phyloP scores from a whole-genome alignment of 2,888 invertebrate genomes.

The Trimorus sp. region DNA sequence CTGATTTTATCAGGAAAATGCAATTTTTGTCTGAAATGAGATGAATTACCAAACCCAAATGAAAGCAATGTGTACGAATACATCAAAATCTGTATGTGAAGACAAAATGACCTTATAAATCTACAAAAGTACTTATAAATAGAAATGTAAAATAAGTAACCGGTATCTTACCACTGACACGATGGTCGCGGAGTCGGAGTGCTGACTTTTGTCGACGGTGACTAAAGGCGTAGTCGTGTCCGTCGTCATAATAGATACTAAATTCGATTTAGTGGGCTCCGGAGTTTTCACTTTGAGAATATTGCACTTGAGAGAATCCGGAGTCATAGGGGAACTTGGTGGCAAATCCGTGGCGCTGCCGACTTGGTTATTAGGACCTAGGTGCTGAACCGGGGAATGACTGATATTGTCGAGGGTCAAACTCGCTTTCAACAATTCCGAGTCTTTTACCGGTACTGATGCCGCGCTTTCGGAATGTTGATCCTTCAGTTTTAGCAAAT shows the following conservation, averaged over 20 bases:
- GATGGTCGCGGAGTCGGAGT: conserved; percentile 85
- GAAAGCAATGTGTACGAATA: too few relatives aligned
- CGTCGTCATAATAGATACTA: conserved; percentile 79
- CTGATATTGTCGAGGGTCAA: conserved; percentile 83
- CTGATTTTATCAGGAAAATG: too few relatives aligned
- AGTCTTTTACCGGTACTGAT: conserved; percentile 84
- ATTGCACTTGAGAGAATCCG: conserved; percentile 96
- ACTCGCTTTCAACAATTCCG: conserved; percentile 86
- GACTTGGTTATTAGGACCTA: conserved; percentile 88
- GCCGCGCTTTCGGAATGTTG: conserved; percentile 84
- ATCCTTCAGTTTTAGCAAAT: conserved; percentile 89
- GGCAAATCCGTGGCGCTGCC: conserved; percentile 83
- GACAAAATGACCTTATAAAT: too few relatives aligned
- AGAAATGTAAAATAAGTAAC: neutral
- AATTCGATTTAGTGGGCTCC: conserved; percentile 82
- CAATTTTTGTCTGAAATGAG: too few relatives aligned
- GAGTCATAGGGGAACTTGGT: conserved; percentile 88
- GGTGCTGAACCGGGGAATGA: conserved; percentile 81
- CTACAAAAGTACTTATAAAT: too few relatives aligned
- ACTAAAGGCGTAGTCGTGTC: conserved; percentile 78
- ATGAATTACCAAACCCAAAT: too few relatives aligned
- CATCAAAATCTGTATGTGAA: too few relatives aligned
- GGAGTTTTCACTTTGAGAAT: conserved; percentile 92
- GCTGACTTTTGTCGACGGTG: conserved; percentile 75
- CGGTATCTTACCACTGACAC: conserved; percentile 88